Evolutionary conservation across 2,113 vertebrate species (phyloP).

Genomic region (Engystomops pustulosus): DNA sequence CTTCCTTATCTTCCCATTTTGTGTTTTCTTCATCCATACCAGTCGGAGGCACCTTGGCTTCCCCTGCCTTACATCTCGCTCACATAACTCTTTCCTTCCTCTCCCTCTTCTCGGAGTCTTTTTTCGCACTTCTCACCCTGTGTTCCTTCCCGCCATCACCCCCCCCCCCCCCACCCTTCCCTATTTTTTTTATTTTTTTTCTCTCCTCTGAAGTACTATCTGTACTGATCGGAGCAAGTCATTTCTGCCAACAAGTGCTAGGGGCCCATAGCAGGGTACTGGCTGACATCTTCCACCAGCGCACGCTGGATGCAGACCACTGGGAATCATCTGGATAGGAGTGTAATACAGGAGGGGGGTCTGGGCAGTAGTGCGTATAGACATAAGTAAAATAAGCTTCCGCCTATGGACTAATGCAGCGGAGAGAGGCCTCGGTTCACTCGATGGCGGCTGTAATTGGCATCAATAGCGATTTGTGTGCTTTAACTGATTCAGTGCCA

Average conservation of each 20-base stretch:
- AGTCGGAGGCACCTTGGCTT: not conserved
- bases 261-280: constrained; percentile 92
- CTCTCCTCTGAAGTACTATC: constrained; percentile 78
- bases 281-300: constrained; percentile 77
- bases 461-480: constrained; percentile 13
- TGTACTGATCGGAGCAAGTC: constrained; percentile 82
- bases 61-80: not conserved
- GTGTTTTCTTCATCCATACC: not conserved
- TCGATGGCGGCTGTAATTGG: not conserved
- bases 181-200: constrained; percentile 62
- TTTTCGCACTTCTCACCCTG: constrained; percentile 50
- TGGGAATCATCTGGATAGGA: constrained; percentile 73
- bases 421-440: constrained; percentile 18
- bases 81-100: constrained; percentile 45
- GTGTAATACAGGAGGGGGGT: constrained; percentile 64
- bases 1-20: not conserved
- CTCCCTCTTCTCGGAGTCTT: constrained; percentile 12
- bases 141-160: not conserved
- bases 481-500: constrained; percentile 44
- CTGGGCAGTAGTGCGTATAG: constrained; percentile 37
- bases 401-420: constrained; percentile 4
- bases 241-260: constrained; percentile 84
- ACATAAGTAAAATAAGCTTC: constrained; percentile 11
- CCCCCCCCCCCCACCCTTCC: constrained; percentile 58
- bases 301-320: constrained; percentile 84